Percentiles rank a stretch among this genome's conserved stretches.
These are phyloP conservation scores for Eumeta japonica DNA, from an alignment of 1,140 invertebrate genomes.

Conservation along the genomic window DNA sequence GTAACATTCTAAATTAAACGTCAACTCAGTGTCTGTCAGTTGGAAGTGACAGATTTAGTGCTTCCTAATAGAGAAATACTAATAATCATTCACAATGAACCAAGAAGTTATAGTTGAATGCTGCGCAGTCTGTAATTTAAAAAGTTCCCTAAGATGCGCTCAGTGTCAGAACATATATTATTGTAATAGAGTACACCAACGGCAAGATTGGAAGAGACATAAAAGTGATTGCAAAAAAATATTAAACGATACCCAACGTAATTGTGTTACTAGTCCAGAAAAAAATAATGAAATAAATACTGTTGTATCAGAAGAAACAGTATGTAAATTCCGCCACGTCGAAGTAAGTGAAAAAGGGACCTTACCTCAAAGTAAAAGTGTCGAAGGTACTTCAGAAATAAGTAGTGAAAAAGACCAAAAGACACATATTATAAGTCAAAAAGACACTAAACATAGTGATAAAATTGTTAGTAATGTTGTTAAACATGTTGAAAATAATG, in stretches of 20 bases:
- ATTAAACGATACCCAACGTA: too few relatives aligned
- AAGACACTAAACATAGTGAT: background rate
- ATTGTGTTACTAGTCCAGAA: too few relatives aligned
- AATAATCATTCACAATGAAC: conserved; percentile 55
- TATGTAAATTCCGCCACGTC: background rate
- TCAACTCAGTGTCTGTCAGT: too few relatives aligned
- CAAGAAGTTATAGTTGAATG: conserved; percentile 54
- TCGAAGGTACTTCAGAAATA: background rate
- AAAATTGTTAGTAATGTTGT: background rate
- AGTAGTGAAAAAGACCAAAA: background rate
- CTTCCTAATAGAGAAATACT: too few relatives aligned
- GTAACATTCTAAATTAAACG: too few relatives aligned
- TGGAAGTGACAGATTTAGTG: too few relatives aligned
- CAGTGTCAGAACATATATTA: conserved; percentile 72
- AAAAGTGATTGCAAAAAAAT: conserved; percentile 59
- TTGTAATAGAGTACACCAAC: conserved; percentile 78
- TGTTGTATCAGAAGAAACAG: background rate
- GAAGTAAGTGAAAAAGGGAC: background rate
- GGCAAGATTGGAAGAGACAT: conserved; percentile 73
- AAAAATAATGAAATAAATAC: conserved; percentile 1
- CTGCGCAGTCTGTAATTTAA: conserved; percentile 65
- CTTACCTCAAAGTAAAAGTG: background rate
- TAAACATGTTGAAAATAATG: conserved; percentile 24
- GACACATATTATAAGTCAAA: background rate
- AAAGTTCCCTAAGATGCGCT: conserved; percentile 72